Conservation (phyloP, 2,797 vertebrate genomes). For the Protosalanx chinensis region DNA sequence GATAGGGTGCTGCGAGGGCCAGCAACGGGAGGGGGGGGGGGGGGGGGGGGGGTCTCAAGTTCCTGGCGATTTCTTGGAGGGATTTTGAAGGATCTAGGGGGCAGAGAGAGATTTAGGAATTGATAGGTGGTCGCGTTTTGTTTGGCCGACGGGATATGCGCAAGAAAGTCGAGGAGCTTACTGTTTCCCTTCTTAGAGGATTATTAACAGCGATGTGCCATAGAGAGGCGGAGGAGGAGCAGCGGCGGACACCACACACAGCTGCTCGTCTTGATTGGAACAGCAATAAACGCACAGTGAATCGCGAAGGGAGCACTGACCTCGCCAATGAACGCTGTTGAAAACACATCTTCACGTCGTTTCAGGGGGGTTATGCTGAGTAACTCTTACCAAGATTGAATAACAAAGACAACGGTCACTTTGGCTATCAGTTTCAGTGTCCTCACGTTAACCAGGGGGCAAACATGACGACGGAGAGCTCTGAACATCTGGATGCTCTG, state of each 20-base stretch:
- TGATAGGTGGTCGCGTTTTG: constrained; percentile 73
- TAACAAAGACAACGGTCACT: not conserved
- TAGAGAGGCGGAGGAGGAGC: constrained; percentile 56
- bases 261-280: constrained; percentile 45
- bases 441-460: constrained; percentile 5
- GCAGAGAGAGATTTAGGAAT: constrained; percentile 65
- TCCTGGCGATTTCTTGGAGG: constrained; percentile 67
- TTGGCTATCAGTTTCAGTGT: not conserved
- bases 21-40: constrained; percentile 73
- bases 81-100: constrained; percentile 53
- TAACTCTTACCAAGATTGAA: not conserved
- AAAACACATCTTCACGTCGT: constrained; percentile 2
- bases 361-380: constrained; percentile 6
- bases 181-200: constrained; percentile 63
- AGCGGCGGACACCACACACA: constrained; percentile 47
- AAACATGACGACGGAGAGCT: constrained; percentile 80
- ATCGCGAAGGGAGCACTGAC: constrained; percentile 30
- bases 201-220: constrained; percentile 68
- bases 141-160: constrained; percentile 63
- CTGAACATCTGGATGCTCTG: constrained; percentile 74
- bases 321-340: constrained; percentile 23
- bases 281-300: constrained; percentile 34
- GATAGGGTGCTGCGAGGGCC: constrained; percentile 75
- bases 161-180: constrained; percentile 50
- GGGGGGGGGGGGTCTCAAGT: constrained; percentile 63